Percentiles rank a stretch among this genome's conserved stretches.
Evolutionary conservation across 2,888 invertebrate genomes (phyloP).

Genomic region (Chrysopilus asiliformis): DNA sequence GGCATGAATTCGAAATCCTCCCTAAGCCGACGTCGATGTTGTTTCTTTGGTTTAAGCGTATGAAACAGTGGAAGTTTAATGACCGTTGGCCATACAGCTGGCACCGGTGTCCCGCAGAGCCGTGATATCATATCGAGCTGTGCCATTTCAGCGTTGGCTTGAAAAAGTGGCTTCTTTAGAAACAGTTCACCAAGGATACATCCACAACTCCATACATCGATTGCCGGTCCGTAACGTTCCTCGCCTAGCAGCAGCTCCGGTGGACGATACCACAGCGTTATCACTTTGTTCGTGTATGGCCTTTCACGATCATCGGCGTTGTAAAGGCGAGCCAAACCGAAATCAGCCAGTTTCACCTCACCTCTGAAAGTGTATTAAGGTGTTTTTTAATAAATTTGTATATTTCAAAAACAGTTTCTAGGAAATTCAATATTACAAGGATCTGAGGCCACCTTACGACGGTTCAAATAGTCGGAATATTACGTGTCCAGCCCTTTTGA

Average conservation of each 20-base stretch:
- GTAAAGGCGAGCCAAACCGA: constrained; percentile 91
- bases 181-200: constrained; percentile 98
- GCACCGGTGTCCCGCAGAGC: constrained; percentile 90
- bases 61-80: constrained; percentile 86
- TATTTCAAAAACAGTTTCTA: no score
- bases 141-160: constrained; percentile 84
- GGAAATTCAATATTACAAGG: no score
- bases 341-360: constrained; percentile 97
- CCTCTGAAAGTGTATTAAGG: no score
- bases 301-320: constrained; percentile 89
- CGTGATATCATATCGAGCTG: constrained; percentile 90
- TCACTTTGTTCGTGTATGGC: constrained; percentile 97
- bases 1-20: constrained; percentile 95
- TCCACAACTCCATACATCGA: constrained; percentile 99
- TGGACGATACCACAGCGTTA: constrained; percentile 97
- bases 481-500: no score
- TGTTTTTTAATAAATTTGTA: no score
- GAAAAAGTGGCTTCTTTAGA: constrained; percentile 88
- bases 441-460: no score
- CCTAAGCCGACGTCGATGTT: constrained; percentile 73
- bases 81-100: constrained; percentile 94
- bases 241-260: constrained; percentile 94
- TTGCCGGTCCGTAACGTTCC: constrained; percentile 91
- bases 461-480: no score
- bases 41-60: constrained; percentile 80